Evolutionary conservation across 2,888 invertebrate species (phyloP).

Genomic region (Bombyx huttoni): DNA sequence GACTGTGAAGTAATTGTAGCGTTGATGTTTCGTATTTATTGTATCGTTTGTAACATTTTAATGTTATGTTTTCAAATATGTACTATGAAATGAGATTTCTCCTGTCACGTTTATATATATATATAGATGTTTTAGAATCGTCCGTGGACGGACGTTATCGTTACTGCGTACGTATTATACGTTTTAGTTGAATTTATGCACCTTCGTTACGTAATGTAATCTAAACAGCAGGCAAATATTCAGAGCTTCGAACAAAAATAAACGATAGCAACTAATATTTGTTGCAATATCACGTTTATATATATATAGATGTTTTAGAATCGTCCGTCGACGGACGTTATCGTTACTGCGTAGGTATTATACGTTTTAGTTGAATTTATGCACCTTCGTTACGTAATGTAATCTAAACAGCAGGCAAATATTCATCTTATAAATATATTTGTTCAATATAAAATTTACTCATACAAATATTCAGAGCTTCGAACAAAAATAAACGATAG

Average conservation of each 20-base stretch:
- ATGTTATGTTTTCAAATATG: not conserved
- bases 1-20: slow-evolving; percentile 8
- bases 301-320: slow-evolving; percentile 2
- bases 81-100: slow-evolving; percentile 8
- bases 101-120: slow-evolving; percentile 3
- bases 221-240: no score
- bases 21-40: not conserved
- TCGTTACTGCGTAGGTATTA: not conserved
- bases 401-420: not conserved
- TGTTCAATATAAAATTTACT: no score
- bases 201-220: not conserved
- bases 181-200: not conserved
- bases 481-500: no score
- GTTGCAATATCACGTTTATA: slow-evolving; percentile 3
- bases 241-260: no score
- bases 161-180: not conserved
- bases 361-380: not conserved
- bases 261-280: no score
- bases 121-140: slow-evolving; percentile 6
- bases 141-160: slow-evolving; percentile 9
- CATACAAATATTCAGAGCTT: no score
- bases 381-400: not conserved
- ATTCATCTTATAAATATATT: no score
- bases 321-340: slow-evolving; percentile 10
- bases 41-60: not conserved